A percentile compares a stretch with the other conserved stretches of the same genome.
These are phyloP conservation scores for Pseudolaguvia tuberculata DNA, from an alignment of 2,113 vertebrate genomes.

Conservation along the genomic window DNA sequence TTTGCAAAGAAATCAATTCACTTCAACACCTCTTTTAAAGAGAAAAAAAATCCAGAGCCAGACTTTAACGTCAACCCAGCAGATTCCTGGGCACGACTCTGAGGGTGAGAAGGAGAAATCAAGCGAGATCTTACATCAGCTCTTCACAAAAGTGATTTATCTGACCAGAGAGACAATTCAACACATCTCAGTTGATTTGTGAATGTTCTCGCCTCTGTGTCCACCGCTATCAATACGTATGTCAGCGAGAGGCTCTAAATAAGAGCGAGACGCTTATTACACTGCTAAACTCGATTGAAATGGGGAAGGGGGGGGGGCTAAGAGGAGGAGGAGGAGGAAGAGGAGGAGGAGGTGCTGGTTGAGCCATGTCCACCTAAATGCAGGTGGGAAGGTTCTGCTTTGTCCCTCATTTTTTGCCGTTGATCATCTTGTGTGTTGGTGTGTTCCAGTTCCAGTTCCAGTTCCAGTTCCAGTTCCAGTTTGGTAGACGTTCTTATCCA, in stretches of 20 bases:
- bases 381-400: conserved; percentile 23
- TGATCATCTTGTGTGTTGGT: neutral
- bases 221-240: conserved; percentile 56
- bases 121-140: conserved; percentile 7
- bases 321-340: conserved; percentile 13
- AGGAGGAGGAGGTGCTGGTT: conserved; percentile 2
- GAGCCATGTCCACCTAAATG: conserved; percentile 41
- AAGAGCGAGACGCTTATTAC: conserved; percentile 46
- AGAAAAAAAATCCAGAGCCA: too few species aligned
- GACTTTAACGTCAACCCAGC: too few species aligned
- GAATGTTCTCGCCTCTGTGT: conserved; percentile 59
- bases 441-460: too few species aligned
- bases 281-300: conserved; percentile 25
- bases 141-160: conserved; percentile 60
- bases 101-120: neutral
- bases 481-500: too few species aligned
- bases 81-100: conserved; percentile 13
- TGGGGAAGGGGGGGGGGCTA: conserved; percentile 1
- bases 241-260: conserved; percentile 56
- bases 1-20: conserved; percentile 62
- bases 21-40: conserved; percentile 42
- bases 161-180: conserved; percentile 58
- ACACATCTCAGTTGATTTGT: conserved; percentile 59
- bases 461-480: too few species aligned
- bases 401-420: conserved; percentile 4